A percentile compares a stretch with the other conserved stretches of the same genome.
These are phyloP conservation scores for Dipus sagitta DNA, from an alignment of 2,797 vertebrate genomes.

Conservation along the genomic window DNA sequence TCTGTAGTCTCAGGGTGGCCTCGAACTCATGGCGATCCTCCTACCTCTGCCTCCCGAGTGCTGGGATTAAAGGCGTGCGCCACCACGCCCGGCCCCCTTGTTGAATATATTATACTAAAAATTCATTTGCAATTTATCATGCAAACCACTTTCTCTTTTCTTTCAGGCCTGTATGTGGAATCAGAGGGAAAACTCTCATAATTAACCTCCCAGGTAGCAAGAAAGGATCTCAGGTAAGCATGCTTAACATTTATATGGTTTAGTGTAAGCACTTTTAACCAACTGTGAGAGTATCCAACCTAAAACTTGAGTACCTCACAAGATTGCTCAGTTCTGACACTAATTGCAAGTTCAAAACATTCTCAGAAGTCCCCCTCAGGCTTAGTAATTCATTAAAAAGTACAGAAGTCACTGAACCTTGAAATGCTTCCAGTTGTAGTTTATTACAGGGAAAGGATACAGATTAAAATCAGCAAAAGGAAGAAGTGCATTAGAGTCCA, in stretches of 20 bases:
- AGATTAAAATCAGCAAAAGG: slow-evolving; percentile 32
- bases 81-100: too few species aligned
- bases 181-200: slow-evolving; percentile 98
- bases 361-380: slow-evolving; percentile 11
- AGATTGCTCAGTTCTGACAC: slow-evolving; percentile 10
- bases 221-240: slow-evolving; percentile 98
- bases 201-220: slow-evolving; percentile 99
- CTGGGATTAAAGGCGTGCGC: too few species aligned
- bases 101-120: slow-evolving; percentile 63
- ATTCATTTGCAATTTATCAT: slow-evolving; percentile 63
- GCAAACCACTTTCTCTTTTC: slow-evolving; percentile 80
- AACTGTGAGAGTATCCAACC: slow-evolving; percentile 8
- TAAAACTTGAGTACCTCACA: neutral
- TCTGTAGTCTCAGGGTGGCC: too few species aligned
- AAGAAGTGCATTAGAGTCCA: neutral
- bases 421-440: neutral
- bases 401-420: slow-evolving; percentile 43
- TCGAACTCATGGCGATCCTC: too few species aligned
- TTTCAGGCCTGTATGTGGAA: slow-evolving; percentile 97
- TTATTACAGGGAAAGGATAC: slow-evolving; percentile 49
- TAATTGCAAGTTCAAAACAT: neutral
- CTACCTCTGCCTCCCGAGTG: too few species aligned
- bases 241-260: slow-evolving; percentile 63
- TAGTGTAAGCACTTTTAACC: slow-evolving; percentile 25
- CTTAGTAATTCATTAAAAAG: slow-evolving; percentile 41